A percentile compares a stretch with the other conserved stretches of the same genome.
phyloP scores from a whole-genome alignment of 2,113 vertebrate genomes.

The Thamnophis sirtalis region DNA sequence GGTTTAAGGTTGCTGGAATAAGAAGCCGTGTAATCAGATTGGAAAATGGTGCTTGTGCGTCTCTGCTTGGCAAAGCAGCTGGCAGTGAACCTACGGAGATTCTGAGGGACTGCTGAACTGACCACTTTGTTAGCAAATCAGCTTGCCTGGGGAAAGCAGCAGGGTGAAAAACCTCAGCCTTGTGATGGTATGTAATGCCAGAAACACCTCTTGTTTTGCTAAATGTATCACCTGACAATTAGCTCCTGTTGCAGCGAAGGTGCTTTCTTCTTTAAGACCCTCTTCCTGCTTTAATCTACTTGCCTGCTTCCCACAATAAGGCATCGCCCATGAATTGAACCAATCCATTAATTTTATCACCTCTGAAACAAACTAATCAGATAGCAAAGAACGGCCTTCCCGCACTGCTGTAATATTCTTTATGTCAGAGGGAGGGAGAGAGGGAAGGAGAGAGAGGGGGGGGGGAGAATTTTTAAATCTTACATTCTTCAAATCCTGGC shows the following conservation, averaged over 20 bases:
- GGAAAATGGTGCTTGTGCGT: constrained; percentile 76
- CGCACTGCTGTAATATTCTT: constrained; percentile 66
- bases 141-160: constrained; percentile 67
- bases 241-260: constrained; percentile 67
- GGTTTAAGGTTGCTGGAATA: constrained; percentile 86
- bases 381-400: constrained; percentile 72
- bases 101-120: constrained; percentile 72
- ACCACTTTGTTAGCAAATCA: constrained; percentile 80
- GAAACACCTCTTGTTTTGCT: constrained; percentile 71
- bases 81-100: constrained; percentile 75
- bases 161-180: constrained; percentile 67
- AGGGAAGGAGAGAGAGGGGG: not conserved
- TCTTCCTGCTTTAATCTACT: constrained; percentile 56
- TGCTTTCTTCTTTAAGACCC: constrained; percentile 57
- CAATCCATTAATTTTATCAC: constrained; percentile 80
- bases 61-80: constrained; percentile 69
- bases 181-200: constrained; percentile 74
- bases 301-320: constrained; percentile 72
- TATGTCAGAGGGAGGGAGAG: constrained; percentile 58
- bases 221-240: constrained; percentile 75
- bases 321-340: constrained; percentile 74
- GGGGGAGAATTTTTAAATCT: not conserved
- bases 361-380: constrained; percentile 76
- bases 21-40: constrained; percentile 80
- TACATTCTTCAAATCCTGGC: constrained; percentile 63